phyloP scores from a whole-genome alignment of 2,113 vertebrate genomes.

The Rhinopomastus cyanomelas region DNA sequence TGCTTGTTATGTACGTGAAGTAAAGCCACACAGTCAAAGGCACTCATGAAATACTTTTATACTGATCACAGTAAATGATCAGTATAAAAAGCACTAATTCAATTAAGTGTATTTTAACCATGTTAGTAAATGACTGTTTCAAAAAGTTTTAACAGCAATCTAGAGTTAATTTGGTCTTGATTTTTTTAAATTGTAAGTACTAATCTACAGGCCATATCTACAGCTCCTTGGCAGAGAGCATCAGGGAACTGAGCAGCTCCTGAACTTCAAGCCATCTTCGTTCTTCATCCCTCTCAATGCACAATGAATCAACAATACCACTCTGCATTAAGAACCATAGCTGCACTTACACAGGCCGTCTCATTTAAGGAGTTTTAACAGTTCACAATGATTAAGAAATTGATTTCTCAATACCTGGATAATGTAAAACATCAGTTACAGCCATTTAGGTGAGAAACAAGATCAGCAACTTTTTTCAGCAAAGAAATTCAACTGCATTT shows the following conservation, averaged over 20 bases:
- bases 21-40: neutral
- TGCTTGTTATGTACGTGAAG: constrained; percentile 11
- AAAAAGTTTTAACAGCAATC: neutral
- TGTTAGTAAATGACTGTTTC: neutral
- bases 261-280: neutral
- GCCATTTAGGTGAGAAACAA: neutral
- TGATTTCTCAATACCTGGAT: neutral
- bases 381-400: neutral
- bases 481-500: neutral
- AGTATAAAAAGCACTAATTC: neutral
- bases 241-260: neutral
- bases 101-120: neutral
- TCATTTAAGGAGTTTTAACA: neutral
- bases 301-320: neutral
- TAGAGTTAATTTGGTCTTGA: neutral
- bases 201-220: neutral
- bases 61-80: neutral
- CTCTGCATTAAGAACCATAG: neutral
- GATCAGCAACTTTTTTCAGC: neutral
- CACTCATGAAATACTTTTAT: neutral
- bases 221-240: neutral
- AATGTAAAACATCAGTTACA: neutral
- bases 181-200: neutral
- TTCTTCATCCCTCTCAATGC: neutral
- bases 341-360: neutral